A percentile compares a stretch with the other conserved stretches of the same genome.
Evolutionary conservation across 2,113 vertebrate genomes (phyloP).

Genomic region (Atherinomorus stipes): DNA sequence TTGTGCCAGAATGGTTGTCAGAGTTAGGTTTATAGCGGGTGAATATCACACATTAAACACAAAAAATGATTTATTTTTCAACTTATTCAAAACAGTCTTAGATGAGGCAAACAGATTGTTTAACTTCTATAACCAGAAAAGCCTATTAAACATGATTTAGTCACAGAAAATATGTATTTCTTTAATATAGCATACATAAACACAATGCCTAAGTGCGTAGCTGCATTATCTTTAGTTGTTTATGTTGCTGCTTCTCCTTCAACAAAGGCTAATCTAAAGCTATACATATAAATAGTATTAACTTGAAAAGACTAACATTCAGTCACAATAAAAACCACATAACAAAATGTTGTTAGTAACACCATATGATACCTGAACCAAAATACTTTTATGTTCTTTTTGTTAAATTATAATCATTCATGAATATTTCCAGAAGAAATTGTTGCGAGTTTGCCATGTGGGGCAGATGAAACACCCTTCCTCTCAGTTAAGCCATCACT

Average conservation of each 20-base stretch:
- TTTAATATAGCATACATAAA: slow-evolving; percentile 26
- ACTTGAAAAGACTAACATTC: slow-evolving; percentile 15
- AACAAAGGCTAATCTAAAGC: slow-evolving; percentile 13
- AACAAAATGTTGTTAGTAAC: slow-evolving; percentile 5
- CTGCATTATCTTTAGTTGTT: not conserved
- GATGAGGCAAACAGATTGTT: slow-evolving; percentile 1
- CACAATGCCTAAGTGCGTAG: slow-evolving; percentile 7
- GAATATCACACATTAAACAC: not conserved
- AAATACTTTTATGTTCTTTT: not conserved
- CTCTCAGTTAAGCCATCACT: slow-evolving; percentile 26
- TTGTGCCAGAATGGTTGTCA: not conserved
- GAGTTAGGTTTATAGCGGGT: not conserved
- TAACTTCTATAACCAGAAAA: not conserved
- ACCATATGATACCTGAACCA: slow-evolving; percentile 20
- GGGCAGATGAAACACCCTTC: slow-evolving; percentile 23
- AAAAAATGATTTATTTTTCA: not conserved
- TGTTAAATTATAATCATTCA: slow-evolving; percentile 23
- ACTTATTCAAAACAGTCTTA: not conserved
- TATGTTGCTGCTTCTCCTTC: slow-evolving; percentile 3
- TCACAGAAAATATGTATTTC: slow-evolving; percentile 39
- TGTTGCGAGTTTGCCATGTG: slow-evolving; percentile 26
- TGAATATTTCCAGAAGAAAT: slow-evolving; percentile 41
- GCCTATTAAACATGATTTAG: not conserved
- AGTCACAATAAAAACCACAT: slow-evolving; percentile 22
- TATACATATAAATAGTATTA: slow-evolving; percentile 20